Conservation (phyloP, 1,140 invertebrate species). For the Drosophila navojoa region DNA sequence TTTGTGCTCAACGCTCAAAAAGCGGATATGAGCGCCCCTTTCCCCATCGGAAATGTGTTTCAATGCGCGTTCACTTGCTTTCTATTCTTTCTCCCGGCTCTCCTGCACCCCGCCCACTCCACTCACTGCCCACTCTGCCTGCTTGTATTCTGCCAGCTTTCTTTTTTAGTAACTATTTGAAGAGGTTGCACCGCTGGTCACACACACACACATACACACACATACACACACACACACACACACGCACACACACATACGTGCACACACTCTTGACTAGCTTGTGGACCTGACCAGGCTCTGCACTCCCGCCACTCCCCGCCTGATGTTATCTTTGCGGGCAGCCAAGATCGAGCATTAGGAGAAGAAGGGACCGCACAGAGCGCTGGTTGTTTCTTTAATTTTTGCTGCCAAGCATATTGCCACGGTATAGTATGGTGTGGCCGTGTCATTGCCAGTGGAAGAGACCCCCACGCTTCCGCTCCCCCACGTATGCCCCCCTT, state of each 20-base stretch:
- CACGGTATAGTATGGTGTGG: slow-evolving; percentile 22
- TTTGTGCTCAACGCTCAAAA: slow-evolving; percentile 78
- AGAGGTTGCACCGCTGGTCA: slow-evolving; percentile 69
- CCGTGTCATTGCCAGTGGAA: slow-evolving; percentile 58
- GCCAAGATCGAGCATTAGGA: slow-evolving; percentile 67
- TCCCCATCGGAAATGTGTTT: slow-evolving; percentile 38
- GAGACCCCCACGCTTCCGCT: slow-evolving; percentile 8
- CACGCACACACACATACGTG: too few relatives aligned
- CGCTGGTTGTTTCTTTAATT: slow-evolving; percentile 66
- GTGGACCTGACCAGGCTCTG: slow-evolving; percentile 36
- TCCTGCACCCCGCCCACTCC: neutral
- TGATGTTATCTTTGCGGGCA: slow-evolving; percentile 69
- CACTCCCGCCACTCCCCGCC: slow-evolving; percentile 5
- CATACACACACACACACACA: slow-evolving; percentile 25
- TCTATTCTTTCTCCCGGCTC: slow-evolving; percentile 3
- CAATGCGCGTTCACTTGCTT: slow-evolving; percentile 30
- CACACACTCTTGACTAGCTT: slow-evolving; percentile 44
- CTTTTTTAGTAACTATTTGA: slow-evolving; percentile 42
- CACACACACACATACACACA: slow-evolving; percentile 25
- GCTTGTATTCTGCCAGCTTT: slow-evolving; percentile 13
- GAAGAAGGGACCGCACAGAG: slow-evolving; percentile 35
- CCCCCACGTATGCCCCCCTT: slow-evolving; percentile 13
- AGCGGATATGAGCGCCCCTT: slow-evolving; percentile 70
- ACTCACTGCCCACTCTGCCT: slow-evolving; percentile 14
- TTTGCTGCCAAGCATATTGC: slow-evolving; percentile 73